Evolutionary conservation across 2,113 vertebrate genomes (phyloP).

Genomic region (Ahaetulla prasina): DNA sequence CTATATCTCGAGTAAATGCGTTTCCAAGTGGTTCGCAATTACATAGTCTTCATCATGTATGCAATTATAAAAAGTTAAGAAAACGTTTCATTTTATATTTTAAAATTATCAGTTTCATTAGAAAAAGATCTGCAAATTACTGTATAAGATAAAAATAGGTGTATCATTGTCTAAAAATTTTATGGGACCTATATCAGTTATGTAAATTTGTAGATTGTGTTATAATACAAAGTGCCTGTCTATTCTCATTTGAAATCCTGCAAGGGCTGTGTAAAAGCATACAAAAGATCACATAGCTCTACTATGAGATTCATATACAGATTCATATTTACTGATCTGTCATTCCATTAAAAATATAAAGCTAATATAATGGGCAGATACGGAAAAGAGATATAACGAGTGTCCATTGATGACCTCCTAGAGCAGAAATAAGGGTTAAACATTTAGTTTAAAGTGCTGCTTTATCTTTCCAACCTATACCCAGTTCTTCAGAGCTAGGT

Average conservation of each 20-base stretch:
- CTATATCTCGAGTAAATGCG: neutral
- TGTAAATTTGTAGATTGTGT: neutral
- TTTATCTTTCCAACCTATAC: neutral
- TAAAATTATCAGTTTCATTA: neutral
- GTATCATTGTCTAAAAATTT: neutral
- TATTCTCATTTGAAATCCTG: neutral
- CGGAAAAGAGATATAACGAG: neutral
- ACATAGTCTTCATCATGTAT: neutral
- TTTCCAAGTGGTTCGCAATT: neutral
- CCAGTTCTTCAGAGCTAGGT: neutral
- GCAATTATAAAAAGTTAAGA: neutral
- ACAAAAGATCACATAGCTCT: neutral
- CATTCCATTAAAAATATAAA: neutral
- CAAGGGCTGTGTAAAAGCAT: neutral
- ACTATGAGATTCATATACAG: neutral
- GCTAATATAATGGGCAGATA: neutral
- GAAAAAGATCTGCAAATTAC: neutral
- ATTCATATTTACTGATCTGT: neutral
- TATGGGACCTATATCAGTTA: neutral
- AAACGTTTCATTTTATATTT: neutral
- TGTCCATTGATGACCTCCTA: neutral
- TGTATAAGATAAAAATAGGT: neutral
- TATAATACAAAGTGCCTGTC: neutral
- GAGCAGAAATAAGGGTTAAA: neutral
- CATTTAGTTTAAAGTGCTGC: neutral